phyloP scores from a whole-genome alignment of 1,140 invertebrate genomes.

The Brachionus rotundiformis region DNA sequence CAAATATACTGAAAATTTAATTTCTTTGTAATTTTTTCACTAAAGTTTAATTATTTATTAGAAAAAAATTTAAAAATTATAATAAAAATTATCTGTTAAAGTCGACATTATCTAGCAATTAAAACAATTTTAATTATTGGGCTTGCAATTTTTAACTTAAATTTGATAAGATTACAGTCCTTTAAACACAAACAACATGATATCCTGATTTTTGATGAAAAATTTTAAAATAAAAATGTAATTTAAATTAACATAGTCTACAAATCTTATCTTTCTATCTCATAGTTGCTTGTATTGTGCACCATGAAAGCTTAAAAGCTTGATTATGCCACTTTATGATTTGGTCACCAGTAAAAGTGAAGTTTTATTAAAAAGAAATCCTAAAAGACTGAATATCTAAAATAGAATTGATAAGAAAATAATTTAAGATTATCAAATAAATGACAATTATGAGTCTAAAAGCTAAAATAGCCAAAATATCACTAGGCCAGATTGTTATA shows the following conservation, averaged over 20 bases:
- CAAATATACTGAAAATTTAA: background rate
- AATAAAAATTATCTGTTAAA: background rate
- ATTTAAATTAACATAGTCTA: background rate
- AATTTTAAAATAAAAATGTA: background rate
- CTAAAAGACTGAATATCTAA: background rate
- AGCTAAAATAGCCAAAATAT: background rate
- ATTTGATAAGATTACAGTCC: background rate
- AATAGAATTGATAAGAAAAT: background rate
- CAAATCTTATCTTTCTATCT: background rate
- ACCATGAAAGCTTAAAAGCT: background rate
- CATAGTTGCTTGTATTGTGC: background rate
- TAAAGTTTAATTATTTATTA: background rate
- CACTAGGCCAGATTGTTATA: background rate
- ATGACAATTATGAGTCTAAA: background rate
- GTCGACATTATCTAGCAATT: background rate
- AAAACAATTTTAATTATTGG: background rate
- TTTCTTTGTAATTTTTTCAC: background rate
- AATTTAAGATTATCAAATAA: background rate
- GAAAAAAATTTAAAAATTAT: background rate
- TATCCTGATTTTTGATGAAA: background rate
- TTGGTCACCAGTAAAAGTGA: too few species aligned
- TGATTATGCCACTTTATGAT: background rate
- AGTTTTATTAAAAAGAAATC: too few species aligned
- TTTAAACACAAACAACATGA: background rate
- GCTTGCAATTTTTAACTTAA: background rate